A percentile compares a stretch with the other conserved stretches of the same genome.
phyloP scores from a whole-genome alignment of 2,797 vertebrate genomes.

The Urophycis tenuis region DNA sequence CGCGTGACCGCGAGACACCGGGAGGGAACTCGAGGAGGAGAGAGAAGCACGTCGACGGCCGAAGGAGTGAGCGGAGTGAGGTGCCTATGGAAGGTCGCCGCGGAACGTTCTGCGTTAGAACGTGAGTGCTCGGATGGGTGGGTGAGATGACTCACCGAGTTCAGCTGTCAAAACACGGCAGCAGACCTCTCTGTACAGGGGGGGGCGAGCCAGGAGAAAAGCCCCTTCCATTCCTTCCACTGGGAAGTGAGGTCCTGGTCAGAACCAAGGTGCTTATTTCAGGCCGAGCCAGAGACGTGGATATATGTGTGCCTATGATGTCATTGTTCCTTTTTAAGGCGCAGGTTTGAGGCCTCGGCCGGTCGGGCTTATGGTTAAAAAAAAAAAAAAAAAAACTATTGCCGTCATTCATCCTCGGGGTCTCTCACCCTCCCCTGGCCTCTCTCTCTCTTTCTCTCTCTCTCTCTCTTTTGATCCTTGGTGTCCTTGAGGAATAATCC shows the following conservation, averaged over 20 bases:
- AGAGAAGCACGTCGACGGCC: too few relatives aligned
- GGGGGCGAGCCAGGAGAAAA: too few relatives aligned
- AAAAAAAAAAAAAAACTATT: too few relatives aligned
- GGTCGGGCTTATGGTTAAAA: neutral
- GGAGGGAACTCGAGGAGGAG: too few relatives aligned
- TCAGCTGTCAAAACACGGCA: neutral
- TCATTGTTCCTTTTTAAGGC: neutral
- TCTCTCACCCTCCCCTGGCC: neutral
- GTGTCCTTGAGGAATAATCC: neutral
- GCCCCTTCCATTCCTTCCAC: conserved; percentile 15
- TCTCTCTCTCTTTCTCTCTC: neutral
- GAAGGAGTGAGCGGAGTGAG: too few relatives aligned
- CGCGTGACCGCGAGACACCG: too few relatives aligned
- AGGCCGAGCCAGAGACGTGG: neutral
- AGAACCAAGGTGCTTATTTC: neutral
- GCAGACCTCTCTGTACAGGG: too few relatives aligned
- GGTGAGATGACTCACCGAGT: neutral
- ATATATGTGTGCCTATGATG: neutral
- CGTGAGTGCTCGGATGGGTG: too few relatives aligned
- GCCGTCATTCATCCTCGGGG: neutral
- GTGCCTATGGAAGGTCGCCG: too few relatives aligned
- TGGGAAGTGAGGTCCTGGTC: neutral
- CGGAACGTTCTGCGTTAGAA: neutral
- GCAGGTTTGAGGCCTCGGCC: neutral
- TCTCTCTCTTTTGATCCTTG: neutral